phyloP scores from a whole-genome alignment of 2,113 vertebrate species.

The Clarias gariepinus region DNA sequence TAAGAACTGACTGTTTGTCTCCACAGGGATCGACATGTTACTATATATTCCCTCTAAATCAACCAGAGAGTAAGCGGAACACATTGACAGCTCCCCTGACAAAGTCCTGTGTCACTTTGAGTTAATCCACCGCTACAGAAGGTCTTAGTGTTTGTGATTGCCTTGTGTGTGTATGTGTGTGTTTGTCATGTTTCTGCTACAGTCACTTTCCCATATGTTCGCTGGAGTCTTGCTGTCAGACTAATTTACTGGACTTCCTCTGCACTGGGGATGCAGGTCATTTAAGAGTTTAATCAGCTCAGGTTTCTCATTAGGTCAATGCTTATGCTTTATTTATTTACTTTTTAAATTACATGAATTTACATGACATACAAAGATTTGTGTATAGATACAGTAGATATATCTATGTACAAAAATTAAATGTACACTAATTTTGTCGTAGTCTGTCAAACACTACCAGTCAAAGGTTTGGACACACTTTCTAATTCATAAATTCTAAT shows the following conservation, averaged over 20 bases:
- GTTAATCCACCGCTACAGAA: conserved; percentile 28
- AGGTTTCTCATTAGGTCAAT: not conserved
- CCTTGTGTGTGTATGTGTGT: conserved; percentile 13
- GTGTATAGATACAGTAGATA: too few relatives aligned
- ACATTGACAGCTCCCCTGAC: conserved; percentile 34
- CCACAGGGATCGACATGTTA: not conserved
- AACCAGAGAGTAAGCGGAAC: not conserved
- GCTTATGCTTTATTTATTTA: not conserved
- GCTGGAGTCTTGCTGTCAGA: conserved; percentile 30
- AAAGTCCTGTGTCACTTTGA: conserved; percentile 30
- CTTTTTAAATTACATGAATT: not conserved
- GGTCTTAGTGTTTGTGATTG: not conserved
- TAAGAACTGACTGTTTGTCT: conserved; percentile 2
- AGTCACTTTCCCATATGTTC: conserved; percentile 24
- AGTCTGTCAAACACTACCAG: too few relatives aligned
- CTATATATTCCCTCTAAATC: conserved; percentile 16
- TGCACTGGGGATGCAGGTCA: not conserved
- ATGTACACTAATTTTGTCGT: too few relatives aligned
- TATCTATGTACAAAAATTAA: not conserved
- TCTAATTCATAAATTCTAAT: too few relatives aligned
- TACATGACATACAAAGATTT: not conserved
- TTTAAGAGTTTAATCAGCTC: conserved; percentile 9
- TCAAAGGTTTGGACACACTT: too few relatives aligned
- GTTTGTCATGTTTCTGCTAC: conserved; percentile 18
- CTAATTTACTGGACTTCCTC: conserved; percentile 6